Conservation (phyloP, 2,888 invertebrate species). For the Sesia bembeciformis region DNA sequence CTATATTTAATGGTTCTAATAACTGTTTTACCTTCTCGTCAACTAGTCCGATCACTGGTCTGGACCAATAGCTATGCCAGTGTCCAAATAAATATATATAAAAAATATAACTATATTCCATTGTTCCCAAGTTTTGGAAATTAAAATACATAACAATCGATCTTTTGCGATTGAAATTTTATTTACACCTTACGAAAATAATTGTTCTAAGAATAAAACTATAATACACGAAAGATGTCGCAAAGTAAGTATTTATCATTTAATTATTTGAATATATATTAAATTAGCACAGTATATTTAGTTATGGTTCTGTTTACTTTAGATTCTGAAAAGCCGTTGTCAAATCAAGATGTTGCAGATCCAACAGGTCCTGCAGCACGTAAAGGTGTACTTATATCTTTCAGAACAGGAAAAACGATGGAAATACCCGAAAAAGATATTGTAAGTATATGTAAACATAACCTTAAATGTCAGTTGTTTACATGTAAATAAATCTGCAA, state of each 20-base stretch:
- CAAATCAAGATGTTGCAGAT: conserved; percentile 72
- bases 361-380: conserved; percentile 86
- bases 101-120: too few relatives aligned
- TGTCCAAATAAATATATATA: too few relatives aligned
- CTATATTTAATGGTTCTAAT: too few relatives aligned
- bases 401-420: conserved; percentile 87
- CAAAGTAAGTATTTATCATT: conserved; percentile 37
- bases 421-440: conserved; percentile 90
- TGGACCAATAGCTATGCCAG: too few relatives aligned
- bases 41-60: too few relatives aligned
- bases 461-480: conserved; percentile 16
- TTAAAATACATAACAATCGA: too few relatives aligned
- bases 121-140: too few relatives aligned
- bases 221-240: conserved; percentile 28
- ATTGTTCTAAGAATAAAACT: not conserved
- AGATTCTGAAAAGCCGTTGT: conserved; percentile 57
- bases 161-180: too few relatives aligned
- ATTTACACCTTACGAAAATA: too few relatives aligned
- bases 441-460: conserved; percentile 76
- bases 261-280: not conserved
- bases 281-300: not conserved
- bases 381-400: conserved; percentile 86
- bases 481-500: not conserved
- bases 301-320: conserved; percentile 13
- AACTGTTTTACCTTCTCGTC: too few relatives aligned